Conservation (phyloP, 2,888 invertebrate genomes). For the Pocota personata region DNA sequence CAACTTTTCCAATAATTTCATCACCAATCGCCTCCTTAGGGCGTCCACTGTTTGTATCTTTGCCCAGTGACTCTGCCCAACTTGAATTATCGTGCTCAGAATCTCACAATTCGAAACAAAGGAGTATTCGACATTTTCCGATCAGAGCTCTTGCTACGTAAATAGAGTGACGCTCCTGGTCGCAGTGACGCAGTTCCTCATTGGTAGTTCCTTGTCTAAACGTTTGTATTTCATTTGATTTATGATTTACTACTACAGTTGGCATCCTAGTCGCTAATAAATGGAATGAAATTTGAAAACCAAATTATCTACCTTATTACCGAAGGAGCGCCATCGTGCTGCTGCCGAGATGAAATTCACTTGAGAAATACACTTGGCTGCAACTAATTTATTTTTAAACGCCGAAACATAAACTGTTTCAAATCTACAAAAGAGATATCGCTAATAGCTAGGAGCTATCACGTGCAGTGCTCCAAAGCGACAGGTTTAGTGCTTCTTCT, state of each 20-base stretch:
- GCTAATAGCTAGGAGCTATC: slow-evolving; percentile 42
- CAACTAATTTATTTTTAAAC: slow-evolving; percentile 54
- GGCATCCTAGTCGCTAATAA: background rate
- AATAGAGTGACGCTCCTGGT: no score
- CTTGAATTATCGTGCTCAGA: no score
- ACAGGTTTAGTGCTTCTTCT: slow-evolving; percentile 27
- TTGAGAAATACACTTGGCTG: slow-evolving; percentile 40
- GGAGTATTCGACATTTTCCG: no score
- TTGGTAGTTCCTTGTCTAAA: no score
- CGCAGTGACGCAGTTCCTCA: no score
- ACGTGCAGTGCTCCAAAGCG: slow-evolving; percentile 3
- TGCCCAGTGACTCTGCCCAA: no score
- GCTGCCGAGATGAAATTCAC: background rate
- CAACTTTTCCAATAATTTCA: no score
- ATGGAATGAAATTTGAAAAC: background rate
- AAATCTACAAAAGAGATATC: slow-evolving; percentile 20
- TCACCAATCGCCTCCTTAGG: no score
- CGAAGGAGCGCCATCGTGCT: background rate
- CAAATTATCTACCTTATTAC: slow-evolving; percentile 26
- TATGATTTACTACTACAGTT: no score
- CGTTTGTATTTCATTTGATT: background rate
- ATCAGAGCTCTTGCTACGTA: no score
- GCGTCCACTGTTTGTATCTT: no score
- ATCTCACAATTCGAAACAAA: no score
- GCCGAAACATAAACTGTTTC: slow-evolving; percentile 26